These are phyloP conservation scores for Yponomeuta sedellus DNA, from an alignment of 2,888 invertebrate species.

Conservation along the genomic window DNA sequence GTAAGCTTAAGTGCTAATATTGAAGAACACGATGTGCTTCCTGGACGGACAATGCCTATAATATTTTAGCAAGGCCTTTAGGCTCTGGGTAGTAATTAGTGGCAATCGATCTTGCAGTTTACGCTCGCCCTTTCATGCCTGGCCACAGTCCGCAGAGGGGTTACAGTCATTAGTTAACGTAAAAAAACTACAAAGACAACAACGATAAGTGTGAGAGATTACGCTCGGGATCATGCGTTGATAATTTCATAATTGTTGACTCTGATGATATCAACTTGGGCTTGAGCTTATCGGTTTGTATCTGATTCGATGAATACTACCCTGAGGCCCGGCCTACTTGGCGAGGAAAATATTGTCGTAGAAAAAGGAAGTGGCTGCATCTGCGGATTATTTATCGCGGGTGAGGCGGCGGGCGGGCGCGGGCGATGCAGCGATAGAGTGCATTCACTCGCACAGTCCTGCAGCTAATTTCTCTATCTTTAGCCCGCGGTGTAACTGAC, in stretches of 20 bases:
- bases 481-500: slow-evolving; percentile 71
- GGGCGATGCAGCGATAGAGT: slow-evolving; percentile 34
- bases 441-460: slow-evolving; percentile 63
- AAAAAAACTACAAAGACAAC: not conserved
- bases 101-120: slow-evolving; percentile 70
- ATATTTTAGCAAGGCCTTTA: slow-evolving; percentile 16
- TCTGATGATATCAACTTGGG: not conserved
- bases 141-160: slow-evolving; percentile 36
- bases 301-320: not conserved
- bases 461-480: slow-evolving; percentile 74
- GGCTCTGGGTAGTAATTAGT: slow-evolving; percentile 58
- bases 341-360: not conserved
- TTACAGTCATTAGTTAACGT: slow-evolving; percentile 20
- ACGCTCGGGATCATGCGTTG: not conserved
- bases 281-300: not conserved
- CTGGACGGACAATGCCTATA: not conserved
- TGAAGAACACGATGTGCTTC: not conserved
- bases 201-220: not conserved
- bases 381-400: not conserved
- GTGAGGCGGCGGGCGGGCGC: slow-evolving; percentile 23
- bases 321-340: not conserved
- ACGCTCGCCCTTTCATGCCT: slow-evolving; percentile 43
- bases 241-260: not conserved
- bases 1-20: not conserved
- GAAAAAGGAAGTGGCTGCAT: not conserved